A percentile compares a stretch with the other conserved stretches of the same genome.
Conservation (phyloP, 2,113 vertebrate genomes). For the Potamarius usumacintae region DNA sequence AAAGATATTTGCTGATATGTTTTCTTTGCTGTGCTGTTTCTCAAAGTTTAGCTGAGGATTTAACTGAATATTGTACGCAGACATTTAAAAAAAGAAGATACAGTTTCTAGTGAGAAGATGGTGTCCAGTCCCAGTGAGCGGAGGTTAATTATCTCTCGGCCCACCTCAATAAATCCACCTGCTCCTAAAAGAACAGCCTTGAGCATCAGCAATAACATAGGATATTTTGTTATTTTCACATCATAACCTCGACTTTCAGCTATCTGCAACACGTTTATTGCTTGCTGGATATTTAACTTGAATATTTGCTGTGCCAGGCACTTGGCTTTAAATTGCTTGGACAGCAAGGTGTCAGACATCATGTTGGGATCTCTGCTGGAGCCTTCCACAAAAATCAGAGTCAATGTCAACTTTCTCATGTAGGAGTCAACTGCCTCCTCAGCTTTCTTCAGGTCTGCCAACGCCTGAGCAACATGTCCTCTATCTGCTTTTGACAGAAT, state of each 20-base stretch:
- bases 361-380: background rate
- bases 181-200: background rate
- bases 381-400: background rate
- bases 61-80: background rate
- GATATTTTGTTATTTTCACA: slow-evolving; percentile 20
- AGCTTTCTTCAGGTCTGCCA: slow-evolving; percentile 60
- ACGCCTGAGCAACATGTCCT: slow-evolving; percentile 47
- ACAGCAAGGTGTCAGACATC: slow-evolving; percentile 22
- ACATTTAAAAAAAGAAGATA: slow-evolving; percentile 8
- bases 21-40: background rate
- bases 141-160: slow-evolving; percentile 46
- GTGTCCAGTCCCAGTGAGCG: slow-evolving; percentile 54
- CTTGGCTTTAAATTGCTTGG: slow-evolving; percentile 16
- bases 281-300: slow-evolving; percentile 46
- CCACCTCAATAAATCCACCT: background rate
- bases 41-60: background rate
- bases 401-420: slow-evolving; percentile 24
- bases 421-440: slow-evolving; percentile 49
- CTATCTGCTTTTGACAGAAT: slow-evolving; percentile 41
- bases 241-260: slow-evolving; percentile 14
- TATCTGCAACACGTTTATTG: slow-evolving; percentile 7
- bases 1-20: background rate
- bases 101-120: slow-evolving; percentile 44
- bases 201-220: slow-evolving; percentile 10
- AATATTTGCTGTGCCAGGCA: background rate